Conservation (phyloP, 2,888 invertebrate species). For the Ectobius pallidus region DNA sequence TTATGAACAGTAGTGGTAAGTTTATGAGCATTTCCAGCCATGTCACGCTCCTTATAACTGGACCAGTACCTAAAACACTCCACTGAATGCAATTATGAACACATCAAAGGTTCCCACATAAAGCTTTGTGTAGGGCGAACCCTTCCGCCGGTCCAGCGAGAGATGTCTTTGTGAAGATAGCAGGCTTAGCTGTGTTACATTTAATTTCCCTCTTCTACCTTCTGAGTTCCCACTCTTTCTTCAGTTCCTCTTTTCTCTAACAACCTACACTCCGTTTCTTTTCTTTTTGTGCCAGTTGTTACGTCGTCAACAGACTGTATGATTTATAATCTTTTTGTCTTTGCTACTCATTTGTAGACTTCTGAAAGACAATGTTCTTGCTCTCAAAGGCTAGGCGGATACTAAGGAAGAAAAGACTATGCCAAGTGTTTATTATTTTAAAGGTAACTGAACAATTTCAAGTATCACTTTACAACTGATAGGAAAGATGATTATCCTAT, state of each 20-base stretch:
- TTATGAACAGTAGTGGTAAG: not conserved
- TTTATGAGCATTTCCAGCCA: not conserved
- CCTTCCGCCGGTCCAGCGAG: not conserved
- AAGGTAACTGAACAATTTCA: no score
- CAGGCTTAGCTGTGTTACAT: conserved; percentile 15
- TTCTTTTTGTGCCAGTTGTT: not conserved
- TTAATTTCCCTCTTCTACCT: not conserved
- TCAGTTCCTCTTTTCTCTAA: no score
- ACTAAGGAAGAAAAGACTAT: no score
- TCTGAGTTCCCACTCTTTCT: not conserved
- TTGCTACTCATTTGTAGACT: not conserved
- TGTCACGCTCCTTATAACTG: conserved; percentile 18
- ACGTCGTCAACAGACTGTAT: not conserved
- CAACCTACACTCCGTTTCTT: not conserved
- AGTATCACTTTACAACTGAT: no score
- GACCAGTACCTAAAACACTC: conserved; percentile 16
- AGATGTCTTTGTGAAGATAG: not conserved
- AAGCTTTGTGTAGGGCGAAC: not conserved
- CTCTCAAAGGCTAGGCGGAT: no score
- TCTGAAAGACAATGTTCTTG: no score
- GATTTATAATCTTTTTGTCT: conserved; percentile 20
- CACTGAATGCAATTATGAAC: conserved; percentile 25
- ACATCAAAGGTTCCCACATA: conserved; percentile 12
- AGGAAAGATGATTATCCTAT: no score
- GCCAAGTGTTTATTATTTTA: no score